Conservation (phyloP, 2,797 vertebrate genomes). For the Cephalopachus bancanus region DNA sequence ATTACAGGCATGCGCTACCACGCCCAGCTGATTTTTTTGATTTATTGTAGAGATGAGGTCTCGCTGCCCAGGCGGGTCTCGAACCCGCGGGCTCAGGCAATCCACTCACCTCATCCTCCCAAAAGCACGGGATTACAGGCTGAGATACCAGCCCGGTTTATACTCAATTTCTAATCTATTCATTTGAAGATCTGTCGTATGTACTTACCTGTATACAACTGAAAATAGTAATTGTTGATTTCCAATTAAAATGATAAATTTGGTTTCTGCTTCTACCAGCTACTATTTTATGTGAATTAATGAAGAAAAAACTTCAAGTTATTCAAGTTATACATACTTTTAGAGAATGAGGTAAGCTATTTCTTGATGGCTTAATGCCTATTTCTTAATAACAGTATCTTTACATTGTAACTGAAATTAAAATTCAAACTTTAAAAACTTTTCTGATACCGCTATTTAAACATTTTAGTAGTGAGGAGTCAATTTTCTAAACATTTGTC, state of each 20-base stretch:
- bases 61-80: no score
- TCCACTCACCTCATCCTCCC: no score
- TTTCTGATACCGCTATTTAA: not conserved
- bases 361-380: not conserved
- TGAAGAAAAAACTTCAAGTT: constrained; percentile 47
- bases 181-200: not conserved
- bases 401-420: not conserved
- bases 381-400: not conserved
- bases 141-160: no score
- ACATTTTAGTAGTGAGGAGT: not conserved
- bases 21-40: no score
- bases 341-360: constrained; percentile 55
- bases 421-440: not conserved
- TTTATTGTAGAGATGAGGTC: no score
- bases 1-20: no score
- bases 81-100: no score
- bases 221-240: constrained; percentile 36
- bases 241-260: constrained; percentile 44
- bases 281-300: constrained; percentile 52
- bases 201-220: not conserved
- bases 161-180: not conserved
- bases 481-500: not conserved
- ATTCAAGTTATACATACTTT: not conserved
- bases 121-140: no score
- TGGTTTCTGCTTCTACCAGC: constrained; percentile 49